Base-by-base conservation (phyloP, 2,888 invertebrate genomes). In the Tridacna gigas region DNA sequence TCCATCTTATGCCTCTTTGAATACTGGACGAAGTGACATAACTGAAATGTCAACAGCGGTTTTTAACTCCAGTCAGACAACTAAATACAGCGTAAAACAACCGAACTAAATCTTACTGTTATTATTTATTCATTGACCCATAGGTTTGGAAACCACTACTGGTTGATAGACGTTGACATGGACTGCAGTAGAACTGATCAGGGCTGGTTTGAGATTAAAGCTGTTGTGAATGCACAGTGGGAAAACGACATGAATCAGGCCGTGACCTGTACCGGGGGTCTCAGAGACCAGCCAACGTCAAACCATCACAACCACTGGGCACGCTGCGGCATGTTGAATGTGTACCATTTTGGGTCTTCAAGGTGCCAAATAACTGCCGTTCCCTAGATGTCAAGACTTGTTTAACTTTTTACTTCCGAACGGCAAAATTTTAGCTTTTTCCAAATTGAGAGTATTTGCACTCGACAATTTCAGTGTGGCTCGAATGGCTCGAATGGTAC, bases 181-280 rank as follows among this genome's bases (percentile, higher is more conserved):
- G 95, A 95, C 86, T 95, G 95, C 86, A 91, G 91, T 13, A 91
- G 92, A 82, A 92, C 94, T 0, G 91, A 94, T 66, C 87, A 92
- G 20, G 95, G 95, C 20, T 95, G 95, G 95, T 95, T 95, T 83
- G 95, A 95, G 86, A 74, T 95, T 28, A 95, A 95, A 86, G 91
- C 89, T 1, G 91, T 92, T 79, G 90, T 94, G 22, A 91, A 90
- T 28, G 84, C 89, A 26, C 91, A 92, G 48, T 95, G 95, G 95
- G 95, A 95, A 77, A 69, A 79, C 4, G 91, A 95, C 80, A 88
- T 95, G 18, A 92, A 90, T 71, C 75, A 80, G 7, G 48, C 26
- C 11, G 60, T 61, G 15, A 71, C 82, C 0, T 95, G 95, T 83
- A 86, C 88, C 3, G 95, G 95, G 9, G 84, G 78, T 26, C 92